A percentile compares a stretch with the other conserved stretches of the same genome.
Conservation (phyloP, 2,888 invertebrate genomes). For the Drosophila mimica region DNA sequence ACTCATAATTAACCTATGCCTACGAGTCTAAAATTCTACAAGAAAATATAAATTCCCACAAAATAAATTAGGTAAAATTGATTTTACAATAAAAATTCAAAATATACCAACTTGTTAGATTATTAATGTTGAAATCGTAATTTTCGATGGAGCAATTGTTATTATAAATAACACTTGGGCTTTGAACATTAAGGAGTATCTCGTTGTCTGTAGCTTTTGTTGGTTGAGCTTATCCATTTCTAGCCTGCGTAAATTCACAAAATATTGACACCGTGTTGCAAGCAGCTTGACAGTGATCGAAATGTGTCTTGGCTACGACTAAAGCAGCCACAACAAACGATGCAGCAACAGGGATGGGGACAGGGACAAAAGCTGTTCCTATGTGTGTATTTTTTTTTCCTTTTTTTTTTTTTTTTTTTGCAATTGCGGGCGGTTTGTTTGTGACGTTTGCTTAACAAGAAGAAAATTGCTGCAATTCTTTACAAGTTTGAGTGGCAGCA, state of each 20-base stretch:
- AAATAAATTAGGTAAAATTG: background rate
- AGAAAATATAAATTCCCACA: background rate
- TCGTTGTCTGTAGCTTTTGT: background rate
- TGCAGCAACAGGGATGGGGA: constrained; percentile 8
- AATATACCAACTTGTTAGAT: background rate
- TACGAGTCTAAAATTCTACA: background rate
- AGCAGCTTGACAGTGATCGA: constrained; percentile 83
- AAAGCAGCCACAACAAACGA: constrained; percentile 46
- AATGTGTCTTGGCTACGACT: constrained; percentile 79
- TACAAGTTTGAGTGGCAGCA: constrained; percentile 67
- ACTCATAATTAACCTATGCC: background rate
- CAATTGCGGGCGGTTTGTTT: constrained; percentile 83
- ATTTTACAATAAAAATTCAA: background rate
- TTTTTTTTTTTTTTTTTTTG: no score
- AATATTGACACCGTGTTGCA: constrained; percentile 82
- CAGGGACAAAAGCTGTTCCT: constrained; percentile 25
- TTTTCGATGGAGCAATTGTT: background rate
- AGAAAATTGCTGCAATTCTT: constrained; percentile 83
- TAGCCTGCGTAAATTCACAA: constrained; percentile 83
- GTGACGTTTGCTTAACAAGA: constrained; percentile 83
- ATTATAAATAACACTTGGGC: background rate
- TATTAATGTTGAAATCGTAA: background rate
- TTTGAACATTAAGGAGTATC: constrained; percentile 27
- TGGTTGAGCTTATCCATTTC: constrained; percentile 13
- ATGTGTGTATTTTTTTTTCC: constrained; percentile 1